Evolutionary conservation across 1,140 invertebrate genomes (phyloP).

Genomic region (Brachionus koreanus): DNA sequence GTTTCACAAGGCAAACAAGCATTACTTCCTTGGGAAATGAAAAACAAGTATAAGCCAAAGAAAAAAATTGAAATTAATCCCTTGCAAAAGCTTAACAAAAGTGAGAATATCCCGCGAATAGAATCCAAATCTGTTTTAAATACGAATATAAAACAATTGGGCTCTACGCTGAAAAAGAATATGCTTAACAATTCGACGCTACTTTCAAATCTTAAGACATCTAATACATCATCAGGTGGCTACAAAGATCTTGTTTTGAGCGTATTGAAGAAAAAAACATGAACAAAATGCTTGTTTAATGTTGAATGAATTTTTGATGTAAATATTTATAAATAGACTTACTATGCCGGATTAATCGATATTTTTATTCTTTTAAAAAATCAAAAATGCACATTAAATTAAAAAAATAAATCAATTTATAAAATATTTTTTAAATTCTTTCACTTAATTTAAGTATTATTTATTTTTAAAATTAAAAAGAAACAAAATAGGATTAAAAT

Average conservation of each 20-base stretch:
- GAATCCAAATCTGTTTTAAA: background rate
- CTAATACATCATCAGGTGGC: background rate
- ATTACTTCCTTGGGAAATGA: background rate
- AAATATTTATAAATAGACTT: background rate
- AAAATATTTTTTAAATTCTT: background rate
- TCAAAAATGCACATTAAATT: too few species aligned
- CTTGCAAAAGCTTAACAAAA: background rate
- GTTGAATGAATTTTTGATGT: background rate
- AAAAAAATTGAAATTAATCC: background rate
- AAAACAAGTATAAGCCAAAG: background rate
- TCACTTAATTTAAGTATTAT: background rate
- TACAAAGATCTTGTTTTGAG: constrained; percentile 24
- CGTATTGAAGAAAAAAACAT: constrained; percentile 12
- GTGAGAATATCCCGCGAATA: background rate
- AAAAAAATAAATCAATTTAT: too few species aligned
- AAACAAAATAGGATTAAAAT: background rate
- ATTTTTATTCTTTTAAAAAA: too few species aligned
- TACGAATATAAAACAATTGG: background rate
- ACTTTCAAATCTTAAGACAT: background rate
- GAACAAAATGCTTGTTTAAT: background rate
- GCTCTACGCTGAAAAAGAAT: background rate
- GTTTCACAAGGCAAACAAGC: background rate
- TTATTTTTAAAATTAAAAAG: background rate
- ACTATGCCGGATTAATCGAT: background rate
- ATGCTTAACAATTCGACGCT: background rate